These are phyloP conservation scores for Melolontha melolontha DNA, from an alignment of 2,888 invertebrate species.

Conservation along the genomic window DNA sequence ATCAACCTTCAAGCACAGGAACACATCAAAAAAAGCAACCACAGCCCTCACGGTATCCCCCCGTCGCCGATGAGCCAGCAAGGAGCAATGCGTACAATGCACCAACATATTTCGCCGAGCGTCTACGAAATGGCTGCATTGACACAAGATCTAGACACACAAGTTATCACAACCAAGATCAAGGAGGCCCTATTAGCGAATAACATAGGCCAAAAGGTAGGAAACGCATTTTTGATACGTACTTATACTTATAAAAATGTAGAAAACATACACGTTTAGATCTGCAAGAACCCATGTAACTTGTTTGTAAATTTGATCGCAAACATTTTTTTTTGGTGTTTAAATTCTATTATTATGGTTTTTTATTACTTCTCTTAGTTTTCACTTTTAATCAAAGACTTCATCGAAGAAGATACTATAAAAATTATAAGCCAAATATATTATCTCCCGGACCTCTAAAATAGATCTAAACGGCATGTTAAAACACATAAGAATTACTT, in stretches of 20 bases:
- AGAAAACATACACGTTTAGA: too few relatives aligned
- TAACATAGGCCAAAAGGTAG: slow-evolving; percentile 93
- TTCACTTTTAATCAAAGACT: too few relatives aligned
- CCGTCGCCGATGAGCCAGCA: slow-evolving; percentile 72
- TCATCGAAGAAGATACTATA: too few relatives aligned
- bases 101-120: slow-evolving; percentile 91
- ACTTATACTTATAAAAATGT: too few relatives aligned
- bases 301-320: background rate
- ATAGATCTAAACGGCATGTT: too few relatives aligned
- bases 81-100: slow-evolving; percentile 76
- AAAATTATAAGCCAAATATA: too few relatives aligned
- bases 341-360: slow-evolving; percentile 15
- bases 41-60: slow-evolving; percentile 68
- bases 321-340: background rate
- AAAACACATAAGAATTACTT: too few relatives aligned
- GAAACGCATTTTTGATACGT: background rate
- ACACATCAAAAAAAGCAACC: slow-evolving; percentile 68
- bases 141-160: slow-evolving; percentile 96
- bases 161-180: slow-evolving; percentile 95
- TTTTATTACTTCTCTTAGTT: slow-evolving; percentile 7
- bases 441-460: too few relatives aligned
- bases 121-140: slow-evolving; percentile 98
- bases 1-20: slow-evolving; percentile 74
- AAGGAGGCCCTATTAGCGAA: slow-evolving; percentile 96
- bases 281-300: too few relatives aligned